These are phyloP conservation scores for Natrix natrix DNA, from an alignment of 2,797 vertebrate species.

Conservation along the genomic window DNA sequence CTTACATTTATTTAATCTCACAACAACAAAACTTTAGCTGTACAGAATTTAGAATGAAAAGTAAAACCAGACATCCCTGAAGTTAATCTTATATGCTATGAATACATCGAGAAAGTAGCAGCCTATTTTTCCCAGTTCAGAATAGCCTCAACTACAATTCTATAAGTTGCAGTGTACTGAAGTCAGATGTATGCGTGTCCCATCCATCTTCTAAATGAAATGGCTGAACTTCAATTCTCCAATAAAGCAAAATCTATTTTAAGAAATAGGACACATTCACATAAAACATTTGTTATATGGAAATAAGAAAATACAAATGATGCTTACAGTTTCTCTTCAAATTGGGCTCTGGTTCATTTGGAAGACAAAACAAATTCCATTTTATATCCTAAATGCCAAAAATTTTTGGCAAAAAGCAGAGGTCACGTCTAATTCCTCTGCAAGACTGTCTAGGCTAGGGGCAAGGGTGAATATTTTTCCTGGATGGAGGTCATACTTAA, in stretches of 20 bases:
- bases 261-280: not conserved
- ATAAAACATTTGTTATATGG: not conserved
- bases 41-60: not conserved
- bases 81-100: not conserved
- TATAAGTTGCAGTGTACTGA: not conserved
- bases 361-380: not conserved
- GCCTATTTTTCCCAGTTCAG: not conserved
- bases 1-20: not conserved
- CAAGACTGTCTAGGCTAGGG: not conserved
- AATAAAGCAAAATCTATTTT: not conserved
- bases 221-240: not conserved
- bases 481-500: not conserved
- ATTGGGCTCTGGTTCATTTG: not conserved
- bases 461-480: not conserved
- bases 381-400: not conserved
- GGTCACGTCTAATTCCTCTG: not conserved
- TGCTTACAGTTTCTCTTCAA: not conserved
- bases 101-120: not conserved
- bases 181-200: not conserved
- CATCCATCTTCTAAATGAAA: not conserved
- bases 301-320: not conserved
- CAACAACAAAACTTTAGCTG: not conserved
- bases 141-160: not conserved
- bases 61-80: not conserved
- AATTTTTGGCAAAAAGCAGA: not conserved